phyloP scores from a whole-genome alignment of 2,888 invertebrate genomes.

The Crocallis elinguaria region DNA sequence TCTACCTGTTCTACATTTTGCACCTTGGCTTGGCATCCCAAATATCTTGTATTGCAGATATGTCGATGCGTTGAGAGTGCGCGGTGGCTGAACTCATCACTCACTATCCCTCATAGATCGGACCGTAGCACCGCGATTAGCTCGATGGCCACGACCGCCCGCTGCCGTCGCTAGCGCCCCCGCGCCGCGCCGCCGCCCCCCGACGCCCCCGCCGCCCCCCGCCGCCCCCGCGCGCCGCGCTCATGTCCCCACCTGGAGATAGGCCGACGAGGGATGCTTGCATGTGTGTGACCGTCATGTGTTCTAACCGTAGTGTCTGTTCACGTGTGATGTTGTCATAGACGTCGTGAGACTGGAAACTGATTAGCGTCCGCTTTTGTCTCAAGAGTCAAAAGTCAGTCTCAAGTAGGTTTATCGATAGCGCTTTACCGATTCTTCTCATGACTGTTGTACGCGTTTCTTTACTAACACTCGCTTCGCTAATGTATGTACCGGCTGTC shows the following conservation, averaged over 20 bases:
- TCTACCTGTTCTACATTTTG: conserved; percentile 49
- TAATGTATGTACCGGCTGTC: too few species aligned
- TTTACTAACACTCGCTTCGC: conserved; percentile 28
- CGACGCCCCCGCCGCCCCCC: not conserved
- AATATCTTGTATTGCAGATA: conserved; percentile 81
- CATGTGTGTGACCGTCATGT: conserved; percentile 70
- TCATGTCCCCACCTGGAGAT: conserved; percentile 21
- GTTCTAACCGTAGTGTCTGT: conserved; percentile 51
- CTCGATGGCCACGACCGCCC: conserved; percentile 68
- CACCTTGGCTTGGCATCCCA: conserved; percentile 78
- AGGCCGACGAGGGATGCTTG: conserved; percentile 54
- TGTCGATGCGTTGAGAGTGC: conserved; percentile 54
- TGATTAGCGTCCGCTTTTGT: conserved; percentile 23
- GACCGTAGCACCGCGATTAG: conserved; percentile 67
- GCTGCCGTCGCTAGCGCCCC: conserved; percentile 25
- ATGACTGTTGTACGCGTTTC: conserved; percentile 25
- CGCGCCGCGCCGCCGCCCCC: conserved; percentile 11
- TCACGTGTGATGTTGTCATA: conserved; percentile 34
- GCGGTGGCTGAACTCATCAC: conserved; percentile 58
- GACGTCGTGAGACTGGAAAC: conserved; percentile 28
- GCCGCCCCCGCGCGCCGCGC: conserved; percentile 6
- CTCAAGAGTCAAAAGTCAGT: not conserved
- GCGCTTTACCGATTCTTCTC: conserved; percentile 14
- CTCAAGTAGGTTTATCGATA: conserved; percentile 14
- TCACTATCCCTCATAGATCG: conserved; percentile 61